These are phyloP conservation scores for Galago senegalensis DNA, from an alignment of 2,797 vertebrate genomes.

Conservation along the genomic window DNA sequence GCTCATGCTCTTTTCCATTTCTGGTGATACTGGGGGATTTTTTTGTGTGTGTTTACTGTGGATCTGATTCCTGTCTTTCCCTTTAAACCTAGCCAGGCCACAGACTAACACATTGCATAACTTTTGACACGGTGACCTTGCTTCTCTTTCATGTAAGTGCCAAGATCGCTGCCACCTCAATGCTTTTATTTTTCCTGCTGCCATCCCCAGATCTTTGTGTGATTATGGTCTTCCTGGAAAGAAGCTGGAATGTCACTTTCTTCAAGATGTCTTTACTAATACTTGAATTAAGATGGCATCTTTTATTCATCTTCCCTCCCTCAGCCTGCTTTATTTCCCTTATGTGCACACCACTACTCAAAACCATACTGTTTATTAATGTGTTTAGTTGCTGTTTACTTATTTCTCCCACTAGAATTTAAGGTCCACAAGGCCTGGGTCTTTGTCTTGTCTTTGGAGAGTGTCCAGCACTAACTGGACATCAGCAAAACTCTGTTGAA, in stretches of 20 bases:
- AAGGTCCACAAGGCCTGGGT: background rate
- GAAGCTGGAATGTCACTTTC: background rate
- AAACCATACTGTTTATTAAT: background rate
- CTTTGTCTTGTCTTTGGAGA: background rate
- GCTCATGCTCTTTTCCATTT: background rate
- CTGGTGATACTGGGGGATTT: background rate
- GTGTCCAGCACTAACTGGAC: background rate
- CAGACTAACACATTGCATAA: background rate
- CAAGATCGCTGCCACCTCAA: background rate
- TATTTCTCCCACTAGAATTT: background rate
- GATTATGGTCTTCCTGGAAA: background rate
- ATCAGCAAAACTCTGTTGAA: background rate
- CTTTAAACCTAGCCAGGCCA: background rate
- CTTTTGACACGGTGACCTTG: background rate
- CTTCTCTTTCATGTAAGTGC: background rate
- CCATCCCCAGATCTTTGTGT: background rate
- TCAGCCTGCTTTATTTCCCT: background rate
- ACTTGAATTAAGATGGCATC: background rate
- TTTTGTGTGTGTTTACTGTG: slow-evolving; percentile 24
- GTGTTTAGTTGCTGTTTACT: background rate
- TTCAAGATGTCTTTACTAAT: background rate
- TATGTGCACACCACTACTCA: background rate
- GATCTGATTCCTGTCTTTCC: background rate
- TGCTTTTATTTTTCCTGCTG: background rate
- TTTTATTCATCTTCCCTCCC: background rate